Percentiles rank a stretch among this genome's conserved stretches.
Conservation (phyloP, 1,140 invertebrate genomes). For the Halotydeus destructor region DNA sequence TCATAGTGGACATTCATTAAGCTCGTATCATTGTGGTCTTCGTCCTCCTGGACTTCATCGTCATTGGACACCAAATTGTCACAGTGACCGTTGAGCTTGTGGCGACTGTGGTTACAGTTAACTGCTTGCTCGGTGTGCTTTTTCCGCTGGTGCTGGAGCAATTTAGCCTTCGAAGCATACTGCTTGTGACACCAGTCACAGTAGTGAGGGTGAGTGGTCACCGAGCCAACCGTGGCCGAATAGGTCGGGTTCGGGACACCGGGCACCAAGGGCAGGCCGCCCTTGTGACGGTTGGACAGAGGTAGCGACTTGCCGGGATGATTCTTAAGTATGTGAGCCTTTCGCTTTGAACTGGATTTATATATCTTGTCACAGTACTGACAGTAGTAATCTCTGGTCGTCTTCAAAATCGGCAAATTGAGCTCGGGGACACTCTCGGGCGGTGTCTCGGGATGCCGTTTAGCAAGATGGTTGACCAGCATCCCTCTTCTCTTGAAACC, state of each 20-base stretch:
- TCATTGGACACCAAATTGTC: neutral
- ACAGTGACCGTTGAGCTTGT: constrained; percentile 7
- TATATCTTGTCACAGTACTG: constrained; percentile 70
- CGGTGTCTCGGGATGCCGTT: constrained; percentile 51
- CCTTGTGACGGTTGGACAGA: constrained; percentile 17
- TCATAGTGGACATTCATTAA: neutral
- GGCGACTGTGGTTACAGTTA: neutral
- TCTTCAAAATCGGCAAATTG: constrained; percentile 53
- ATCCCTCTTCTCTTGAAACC: constrained; percentile 63
- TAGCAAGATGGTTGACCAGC: constrained; percentile 66
- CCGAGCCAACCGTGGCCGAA: constrained; percentile 45
- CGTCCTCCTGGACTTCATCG: too few species aligned
- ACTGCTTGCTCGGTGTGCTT: constrained; percentile 36
- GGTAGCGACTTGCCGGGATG: constrained; percentile 37
- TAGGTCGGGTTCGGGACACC: constrained; percentile 37
- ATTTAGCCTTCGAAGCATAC: constrained; percentile 56
- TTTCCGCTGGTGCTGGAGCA: constrained; percentile 56
- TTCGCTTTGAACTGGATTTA: constrained; percentile 62
- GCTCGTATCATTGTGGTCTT: too few species aligned
- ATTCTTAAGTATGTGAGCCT: constrained; percentile 60
- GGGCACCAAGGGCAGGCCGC: constrained; percentile 25
- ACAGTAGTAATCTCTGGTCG: constrained; percentile 60
- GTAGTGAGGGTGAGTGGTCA: constrained; percentile 45
- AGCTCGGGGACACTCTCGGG: constrained; percentile 54
- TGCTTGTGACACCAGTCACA: constrained; percentile 66